A percentile compares a stretch with the other conserved stretches of the same genome.
These are phyloP conservation scores for Mormyrus proboscirostris DNA, from an alignment of 2,797 vertebrate species.

Conservation along the genomic window DNA sequence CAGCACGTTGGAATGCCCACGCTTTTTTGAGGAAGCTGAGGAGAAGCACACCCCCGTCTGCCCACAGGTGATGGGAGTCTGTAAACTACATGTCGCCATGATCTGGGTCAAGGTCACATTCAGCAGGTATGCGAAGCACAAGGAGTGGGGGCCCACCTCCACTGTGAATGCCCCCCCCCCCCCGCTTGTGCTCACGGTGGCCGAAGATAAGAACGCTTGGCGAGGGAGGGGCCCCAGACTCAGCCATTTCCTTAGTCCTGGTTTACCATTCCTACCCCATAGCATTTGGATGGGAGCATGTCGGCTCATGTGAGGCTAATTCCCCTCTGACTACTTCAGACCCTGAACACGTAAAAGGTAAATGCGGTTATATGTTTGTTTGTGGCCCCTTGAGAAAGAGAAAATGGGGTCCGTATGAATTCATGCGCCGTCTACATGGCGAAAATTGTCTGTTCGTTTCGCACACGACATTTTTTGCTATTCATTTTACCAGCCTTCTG, in stretches of 20 bases:
- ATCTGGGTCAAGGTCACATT: slow-evolving; percentile 5
- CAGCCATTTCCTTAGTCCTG: neutral
- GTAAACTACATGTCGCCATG: neutral
- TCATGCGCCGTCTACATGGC: neutral
- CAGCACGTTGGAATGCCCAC: neutral
- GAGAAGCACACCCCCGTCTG: neutral
- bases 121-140: slow-evolving; percentile 32
- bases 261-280: neutral
- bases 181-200: neutral
- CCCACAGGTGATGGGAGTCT: neutral
- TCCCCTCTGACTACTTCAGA: neutral
- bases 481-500: neutral
- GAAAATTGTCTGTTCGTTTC: neutral
- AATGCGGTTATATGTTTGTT: neutral
- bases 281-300: neutral
- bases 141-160: slow-evolving; percentile 26
- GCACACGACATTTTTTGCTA: neutral
- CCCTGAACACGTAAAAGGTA: neutral
- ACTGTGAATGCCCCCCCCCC: neutral
- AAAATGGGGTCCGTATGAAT: neutral
- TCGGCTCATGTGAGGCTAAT: neutral
- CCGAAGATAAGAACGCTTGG: neutral
- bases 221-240: neutral
- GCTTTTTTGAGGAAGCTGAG: neutral
- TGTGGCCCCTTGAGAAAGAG: neutral